A percentile compares a stretch with the other conserved stretches of the same genome.
Evolutionary conservation across 2,113 vertebrate species (phyloP).

Genomic region (Mixornis gularis): DNA sequence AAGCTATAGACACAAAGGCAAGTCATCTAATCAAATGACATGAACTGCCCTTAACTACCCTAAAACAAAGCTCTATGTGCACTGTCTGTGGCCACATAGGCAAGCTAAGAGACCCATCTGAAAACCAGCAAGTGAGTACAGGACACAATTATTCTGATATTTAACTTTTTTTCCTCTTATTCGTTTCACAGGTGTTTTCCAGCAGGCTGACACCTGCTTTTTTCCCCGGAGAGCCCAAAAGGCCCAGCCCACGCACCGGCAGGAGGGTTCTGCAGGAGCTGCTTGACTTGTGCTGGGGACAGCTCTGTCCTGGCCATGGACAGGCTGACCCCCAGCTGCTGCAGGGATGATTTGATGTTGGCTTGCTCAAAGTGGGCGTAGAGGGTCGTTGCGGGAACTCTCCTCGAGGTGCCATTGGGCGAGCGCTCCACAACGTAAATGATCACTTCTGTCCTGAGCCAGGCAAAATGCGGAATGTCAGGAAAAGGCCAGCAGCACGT

Average conservation of each 20-base stretch:
- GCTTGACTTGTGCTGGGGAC: constrained; percentile 88
- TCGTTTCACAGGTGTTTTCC: neutral
- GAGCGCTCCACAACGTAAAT: constrained; percentile 93
- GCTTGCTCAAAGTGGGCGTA: constrained; percentile 84
- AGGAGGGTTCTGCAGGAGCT: constrained; percentile 90
- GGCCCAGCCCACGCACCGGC: constrained; percentile 73
- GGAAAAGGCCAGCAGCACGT: rapidly evolving
- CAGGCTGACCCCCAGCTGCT: constrained; percentile 87
- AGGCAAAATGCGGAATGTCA: rapidly evolving
- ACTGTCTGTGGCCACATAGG: neutral
- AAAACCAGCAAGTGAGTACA: neutral
- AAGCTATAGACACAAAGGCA: neutral
- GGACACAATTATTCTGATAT: neutral
- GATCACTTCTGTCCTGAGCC: constrained; percentile 88
- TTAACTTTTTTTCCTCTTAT: neutral
- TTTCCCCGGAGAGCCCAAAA: neutral
- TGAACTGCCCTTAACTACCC: rapidly evolving
- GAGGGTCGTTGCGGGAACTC: constrained; percentile 84
- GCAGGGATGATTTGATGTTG: constrained; percentile 83
- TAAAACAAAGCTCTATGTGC: neutral
- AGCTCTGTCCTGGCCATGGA: constrained; percentile 87
- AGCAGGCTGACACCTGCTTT: rapidly evolving
- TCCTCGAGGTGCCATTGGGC: constrained; percentile 89
- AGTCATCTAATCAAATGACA: neutral
- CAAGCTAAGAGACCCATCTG: neutral